Base-by-base conservation (phyloP, 2,797 vertebrate species). In the Nannoperca australis region DNA sequence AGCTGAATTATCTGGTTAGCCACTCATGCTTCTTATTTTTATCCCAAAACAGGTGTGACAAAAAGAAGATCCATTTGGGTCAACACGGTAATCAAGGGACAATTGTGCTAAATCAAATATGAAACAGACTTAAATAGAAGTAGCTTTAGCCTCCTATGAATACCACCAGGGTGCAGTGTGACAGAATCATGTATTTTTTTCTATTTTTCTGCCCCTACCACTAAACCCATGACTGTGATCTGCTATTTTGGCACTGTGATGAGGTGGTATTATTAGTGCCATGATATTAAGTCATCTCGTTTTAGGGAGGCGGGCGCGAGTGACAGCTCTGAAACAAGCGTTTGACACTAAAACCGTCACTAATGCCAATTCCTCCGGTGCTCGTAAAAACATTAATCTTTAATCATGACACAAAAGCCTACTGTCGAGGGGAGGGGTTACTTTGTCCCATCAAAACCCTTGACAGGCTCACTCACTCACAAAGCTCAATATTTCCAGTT, bases 261-360 rank as follows among this genome's bases (percentile, higher is more conserved):
- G 86, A 91, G 84, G 74, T 71, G 79, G 84, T 89, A 88, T 89
- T 92, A 91, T 85, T 89, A 89, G 79, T 40, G 73, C 64, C 70
- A 30, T 70, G 75, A 86, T 89, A 92, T 93, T 91, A 92, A 92
- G 89, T 86, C 82, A 66, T 92, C 85, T 89, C 81, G 66, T 87
- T 92, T 86, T 67, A 55, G 59, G 49, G 62, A 80, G 90, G 86
- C 66, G 65, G 83, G 75, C 32, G 49, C 83, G 49, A 93, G 81
- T 92, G 93, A 91, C 92, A 94, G 90, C 88, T 84, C 88, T 79
- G 87, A 90, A 88, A 91, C 84, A 91, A 83, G 89, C 74, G 3
- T 87, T 84, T 90, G 91, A 90, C 91, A 91, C 85, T 92, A 89
- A 94, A 93, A 91, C 89, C 89, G 62, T 91, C 88, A 78, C 90